phyloP scores from a whole-genome alignment of 2,797 vertebrate genomes.

The Sebastes diaconus region DNA sequence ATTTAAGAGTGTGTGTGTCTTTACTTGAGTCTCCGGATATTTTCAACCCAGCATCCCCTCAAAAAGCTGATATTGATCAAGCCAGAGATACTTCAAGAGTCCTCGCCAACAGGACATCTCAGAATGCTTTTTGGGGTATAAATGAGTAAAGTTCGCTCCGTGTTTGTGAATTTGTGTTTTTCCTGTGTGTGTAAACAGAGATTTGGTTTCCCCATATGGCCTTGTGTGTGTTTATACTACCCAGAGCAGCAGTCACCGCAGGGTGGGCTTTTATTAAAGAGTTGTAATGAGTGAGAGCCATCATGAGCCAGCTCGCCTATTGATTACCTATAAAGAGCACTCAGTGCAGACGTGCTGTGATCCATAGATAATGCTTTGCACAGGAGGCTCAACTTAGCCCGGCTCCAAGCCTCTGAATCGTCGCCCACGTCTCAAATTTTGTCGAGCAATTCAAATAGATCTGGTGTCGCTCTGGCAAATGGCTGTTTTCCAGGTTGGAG shows the following conservation, averaged over 20 bases:
- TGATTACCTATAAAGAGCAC: constrained; percentile 82
- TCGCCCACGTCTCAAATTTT: constrained; percentile 41
- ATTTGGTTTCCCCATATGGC: constrained; percentile 45
- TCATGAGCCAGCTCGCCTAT: constrained; percentile 76
- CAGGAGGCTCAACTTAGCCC: constrained; percentile 55
- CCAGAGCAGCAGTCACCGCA: constrained; percentile 64
- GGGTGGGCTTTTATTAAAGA: constrained; percentile 83
- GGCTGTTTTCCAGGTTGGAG: constrained; percentile 14
- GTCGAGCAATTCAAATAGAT: constrained; percentile 44
- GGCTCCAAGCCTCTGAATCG: constrained; percentile 43
- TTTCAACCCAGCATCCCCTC: constrained; percentile 24
- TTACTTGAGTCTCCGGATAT: constrained; percentile 39
- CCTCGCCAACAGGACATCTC: constrained; percentile 25
- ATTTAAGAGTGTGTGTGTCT: constrained; percentile 33
- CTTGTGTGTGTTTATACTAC: constrained; percentile 48
- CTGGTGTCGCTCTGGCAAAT: constrained; percentile 9
- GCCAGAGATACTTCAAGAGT: constrained; percentile 35
- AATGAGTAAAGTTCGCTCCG: constrained; percentile 24
- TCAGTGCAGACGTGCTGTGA: constrained; percentile 76
- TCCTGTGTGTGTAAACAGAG: constrained; percentile 47
- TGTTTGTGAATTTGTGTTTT: constrained; percentile 38
- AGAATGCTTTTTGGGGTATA: background rate
- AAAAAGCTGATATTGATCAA: constrained; percentile 49
- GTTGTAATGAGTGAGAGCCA: constrained; percentile 81
- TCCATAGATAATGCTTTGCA: constrained; percentile 78